phyloP scores from a whole-genome alignment of 2,113 vertebrate species.

The Smithornis capensis region DNA sequence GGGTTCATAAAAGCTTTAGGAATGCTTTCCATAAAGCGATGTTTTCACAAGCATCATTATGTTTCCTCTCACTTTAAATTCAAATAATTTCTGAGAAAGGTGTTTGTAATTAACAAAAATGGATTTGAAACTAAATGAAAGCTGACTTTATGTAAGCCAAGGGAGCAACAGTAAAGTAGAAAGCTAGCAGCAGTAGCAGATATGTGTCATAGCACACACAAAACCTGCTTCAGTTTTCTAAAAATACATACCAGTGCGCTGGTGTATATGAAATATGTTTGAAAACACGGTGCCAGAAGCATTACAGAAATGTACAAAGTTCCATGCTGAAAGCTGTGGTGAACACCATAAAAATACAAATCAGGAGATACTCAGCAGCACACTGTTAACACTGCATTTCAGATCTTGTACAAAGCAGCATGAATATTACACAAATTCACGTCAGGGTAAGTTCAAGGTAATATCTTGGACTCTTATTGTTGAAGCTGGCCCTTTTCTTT shows the following conservation, averaged over 20 bases:
- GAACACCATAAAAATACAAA: background rate
- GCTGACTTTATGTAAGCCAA: background rate
- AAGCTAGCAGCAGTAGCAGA: background rate
- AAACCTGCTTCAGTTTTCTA: background rate
- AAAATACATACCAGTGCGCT: background rate
- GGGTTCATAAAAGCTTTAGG: background rate
- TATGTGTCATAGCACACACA: background rate
- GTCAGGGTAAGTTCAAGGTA: background rate
- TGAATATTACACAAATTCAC: background rate
- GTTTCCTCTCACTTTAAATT: slow-evolving; percentile 20
- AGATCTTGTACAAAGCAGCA: background rate
- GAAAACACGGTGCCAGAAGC: background rate
- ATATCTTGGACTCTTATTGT: background rate
- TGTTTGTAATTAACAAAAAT: slow-evolving; percentile 26
- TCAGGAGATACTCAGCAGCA: background rate
- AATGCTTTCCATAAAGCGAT: background rate
- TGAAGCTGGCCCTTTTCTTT: background rate
- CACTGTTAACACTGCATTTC: background rate
- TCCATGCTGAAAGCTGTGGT: background rate
- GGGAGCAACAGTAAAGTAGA: background rate
- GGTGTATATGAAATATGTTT: background rate
- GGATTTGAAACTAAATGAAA: slow-evolving; percentile 5
- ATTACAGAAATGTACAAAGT: background rate
- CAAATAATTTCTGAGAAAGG: slow-evolving; percentile 3
- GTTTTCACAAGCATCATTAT: background rate